Base-by-base conservation (phyloP, 2,888 invertebrate genomes). In the Polyploca ridens region DNA sequence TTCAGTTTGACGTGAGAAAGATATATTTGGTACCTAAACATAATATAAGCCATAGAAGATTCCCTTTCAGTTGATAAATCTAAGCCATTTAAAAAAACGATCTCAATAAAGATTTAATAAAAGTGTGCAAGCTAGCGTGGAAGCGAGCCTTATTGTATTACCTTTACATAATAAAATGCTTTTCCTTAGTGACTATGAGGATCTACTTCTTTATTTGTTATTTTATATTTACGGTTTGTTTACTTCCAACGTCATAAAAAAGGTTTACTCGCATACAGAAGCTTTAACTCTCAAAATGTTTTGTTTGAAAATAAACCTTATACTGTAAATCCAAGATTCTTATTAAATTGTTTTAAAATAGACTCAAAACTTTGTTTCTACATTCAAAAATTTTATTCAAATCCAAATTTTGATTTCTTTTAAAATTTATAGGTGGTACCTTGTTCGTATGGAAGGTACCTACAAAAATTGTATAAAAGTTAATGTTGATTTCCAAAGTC, bases 101-200 rank as follows among this genome's bases (percentile, higher is more conserved):
- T 46, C 46, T 46, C 46, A 46, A 46, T 46, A 46, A 46, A 46
- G 46, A 46, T 27, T 27, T 27, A 27, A 27, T n/a, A 46, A 46
- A 46, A n/a, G n/a, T 46, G 46, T 46, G 46, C 5, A 46, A 46
- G 46, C 46, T 46, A n/a, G 7, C 46, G 46, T 46, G n/a, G 7
- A 46, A 46, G 5, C n/a, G n/a, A n/a, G 13, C 13, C 41, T 41
- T 41, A 41, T 41, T 41, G 41, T 41, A 13, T 41, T n/a, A 46
- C 46, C 46, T 46, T 46, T n/a, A 46, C n/a, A n/a, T 46, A 46
- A 46, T 46, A 46, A 46, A 46, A n/a, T 14, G 46, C 46, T n/a
- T 46, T 46, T n/a, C n/a, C n/a, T 14, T 14, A 14, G 46, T 46
- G 46, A 3, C 13, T 44, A 14, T 44, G 14, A 44, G 44, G 44